Base-by-base conservation (phyloP, 2,797 vertebrate genomes). In the Salarias fasciatus region DNA sequence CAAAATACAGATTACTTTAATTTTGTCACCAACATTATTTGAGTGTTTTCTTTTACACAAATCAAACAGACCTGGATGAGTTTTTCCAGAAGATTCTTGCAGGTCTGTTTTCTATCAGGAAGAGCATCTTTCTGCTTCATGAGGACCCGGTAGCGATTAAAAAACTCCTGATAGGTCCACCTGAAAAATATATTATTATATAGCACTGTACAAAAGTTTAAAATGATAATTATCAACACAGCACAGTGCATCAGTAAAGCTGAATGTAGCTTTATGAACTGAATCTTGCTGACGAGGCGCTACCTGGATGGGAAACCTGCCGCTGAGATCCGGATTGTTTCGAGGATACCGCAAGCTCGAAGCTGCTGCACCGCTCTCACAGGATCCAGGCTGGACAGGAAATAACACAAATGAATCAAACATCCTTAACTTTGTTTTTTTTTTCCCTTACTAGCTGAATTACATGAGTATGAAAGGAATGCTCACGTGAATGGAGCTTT, bases 121-220 rank as follows among this genome's bases (percentile, higher is more conserved):
- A 96, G 92, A 14, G 96, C 90, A 75, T 99, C 95, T 75, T 92
- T 96, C 72, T 94, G 95, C 64, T 94, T 98, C 95, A 99, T 95
- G 44, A 99, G 92, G 69, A 99, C 96, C 40, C 95, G 93, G 72
- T 99, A 99, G n/a, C 97, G 96, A 57, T 92, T 93, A 66, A 98
- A 99, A 85, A 99, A 99, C 78, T 99, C 97, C 63, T 97, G 96
- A 77, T 99, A 99, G 0, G 96, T 99, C 97, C 97, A 99, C 84
- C 97, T 99, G 83, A 31, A 46, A 35, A 35, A 35, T 2, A 35
- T 33, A 35, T 9, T 35, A 9, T 6, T 35, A 9, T 35, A 35
- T 9, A 9, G 9, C 5, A 35, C 9, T 35, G 2, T 6, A 9
- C 33, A 35, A 35, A 38, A 5, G 8, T 14, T 9, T 11, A 13